Base-by-base conservation (phyloP, 2,113 vertebrate species). In the Phrynosoma platyrhinos region DNA sequence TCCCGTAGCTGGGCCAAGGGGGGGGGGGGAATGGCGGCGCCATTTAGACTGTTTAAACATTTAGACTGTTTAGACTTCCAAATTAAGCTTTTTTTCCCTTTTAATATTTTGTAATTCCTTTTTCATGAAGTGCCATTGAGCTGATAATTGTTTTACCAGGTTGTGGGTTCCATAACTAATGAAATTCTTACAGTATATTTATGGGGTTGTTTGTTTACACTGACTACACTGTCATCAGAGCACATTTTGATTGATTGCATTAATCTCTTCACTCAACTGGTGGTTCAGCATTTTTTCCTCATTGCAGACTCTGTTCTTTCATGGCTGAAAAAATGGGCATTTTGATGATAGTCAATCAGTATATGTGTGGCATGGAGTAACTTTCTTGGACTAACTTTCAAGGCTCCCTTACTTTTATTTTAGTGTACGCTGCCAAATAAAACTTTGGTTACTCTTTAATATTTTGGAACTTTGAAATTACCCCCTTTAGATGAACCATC, bases 351-450 rank as follows among this genome's bases (percentile, higher is more conserved):
- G 42, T 3, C 42, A 47, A 47, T 47, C 42, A 47, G 20, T 78
- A 10, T 14, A 14, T 52, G 3, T 52, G 23, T 25, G 25, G 36
- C 6, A 20, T 23, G 9, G 52, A 52, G 23, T 52, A 27, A 25
- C 76, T 52, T 78, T 25, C 47, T 52, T 52, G 40, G 23, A 14
- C 36, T 40, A 36, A 75, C 42, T 78, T 78, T 23, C 12, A 52
- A 78, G 42, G 42, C 21, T 78, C 47, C 23, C 23, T 78, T 52
- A 27, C 64, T 88, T 76, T 58, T 87, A 30, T 90, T 69, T 72
- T 82, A 82, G 75, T 53, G 76, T 72, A 80, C 74, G 13, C 74
- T 87, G 52, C 27, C 77, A 91, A 89, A 36, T 30, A 90, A 85
- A 80, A 21, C 58, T 79, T 79, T 47, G 47, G 77, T 79, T 76